Evolutionary conservation across 2,888 invertebrate species (phyloP), one percentile per base, ranked within the genome.

Genomic region (Hydraecia micacea): DNA sequence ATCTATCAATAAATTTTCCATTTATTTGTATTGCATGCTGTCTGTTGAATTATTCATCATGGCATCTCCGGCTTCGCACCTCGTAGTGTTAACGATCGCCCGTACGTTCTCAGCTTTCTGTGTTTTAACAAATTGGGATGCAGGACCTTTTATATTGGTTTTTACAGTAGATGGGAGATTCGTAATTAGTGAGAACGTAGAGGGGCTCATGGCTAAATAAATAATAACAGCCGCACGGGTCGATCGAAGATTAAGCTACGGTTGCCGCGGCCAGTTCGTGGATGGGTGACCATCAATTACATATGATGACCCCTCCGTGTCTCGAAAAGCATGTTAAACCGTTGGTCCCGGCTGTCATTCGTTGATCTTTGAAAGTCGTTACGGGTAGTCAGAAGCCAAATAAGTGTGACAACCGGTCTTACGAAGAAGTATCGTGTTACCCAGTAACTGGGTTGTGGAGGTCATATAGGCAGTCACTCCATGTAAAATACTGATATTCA

Each of bases 41-140:
- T 68, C 69, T 67, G 32, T 49, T 88, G 86, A 85, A 86, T 88
- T 72, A 88, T 88, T 88, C 85, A 88, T 81, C 68, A 49, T 32
- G 49, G 63, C 66, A 60, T 36, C 84, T 75, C 58, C 65, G 52
- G 63, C 73, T 68, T 83, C 76, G 70, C 80, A 84, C 83, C 81
- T 76, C 70, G 72, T 36, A 71, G 72, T 80, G 77, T 86, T 79
- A 86, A 84, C 79, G 86, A 79, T 84, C 75, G 80, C 55, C 71
- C 67, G 66, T 77, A 60, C 72, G 62, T 58, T 76, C 39, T n/a
- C 46, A 80, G 68, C 63, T 74, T 66, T 73, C 63, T 75, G 68
- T 75, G 70, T 69, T 70, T 70, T 74, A 72, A 81, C 75, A 81
- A 86, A 79, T 82, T 80, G 67, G 71, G 77, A 72, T 71, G 46